Evolutionary conservation across 2,888 invertebrate genomes (phyloP), one percentile per base, ranked within the genome.

Genomic region (Cetonia aurata): DNA sequence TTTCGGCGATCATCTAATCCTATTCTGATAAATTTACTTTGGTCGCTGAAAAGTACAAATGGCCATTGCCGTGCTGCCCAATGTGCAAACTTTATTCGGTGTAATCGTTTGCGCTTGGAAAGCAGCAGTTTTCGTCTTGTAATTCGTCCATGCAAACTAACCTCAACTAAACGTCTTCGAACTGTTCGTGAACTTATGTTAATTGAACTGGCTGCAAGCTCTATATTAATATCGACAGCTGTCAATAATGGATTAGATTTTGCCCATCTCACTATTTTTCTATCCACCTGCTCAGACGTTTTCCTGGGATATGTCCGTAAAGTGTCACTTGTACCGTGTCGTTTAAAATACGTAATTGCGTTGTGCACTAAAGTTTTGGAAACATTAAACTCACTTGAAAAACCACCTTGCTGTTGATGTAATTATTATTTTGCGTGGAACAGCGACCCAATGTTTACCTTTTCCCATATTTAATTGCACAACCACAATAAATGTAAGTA

Each of bases 31-130:
- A 50, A 50, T 50, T 13, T 33, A 33, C 33, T 33, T 33, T 50
- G 15, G 15, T 50, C 50, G 15, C 15, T 50, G 17, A 50, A 50
- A 50, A 50, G 50, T 50, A 50, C 50, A 50, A 50, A 50, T 50
- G 8, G 4, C 50, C 50, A 50, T 17, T 15, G 50, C 6, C 6
- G 33, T 33, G 3, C 33, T 33, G 33, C 6, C 33, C 33, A 33
- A 33, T 33, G 33, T 33, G 33, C 33, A 33, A 33, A 33, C 33
- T 33, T 33, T 33, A 33, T 33, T 33, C 33, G 6, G n/a, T n/a
- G n/a, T n/a, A n/a, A n/a, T n/a, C n/a, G n/a, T n/a, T n/a, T n/a
- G n/a, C n/a, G n/a, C n/a, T 52, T 52, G 37, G 37, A 37, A 6
- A 6, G 9, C 10, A 37, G 33, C 33, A 6, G 33, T 33, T 33